phyloP scores from a whole-genome alignment of 2,797 vertebrate species.

The Erpetoichthys calabaricus region DNA sequence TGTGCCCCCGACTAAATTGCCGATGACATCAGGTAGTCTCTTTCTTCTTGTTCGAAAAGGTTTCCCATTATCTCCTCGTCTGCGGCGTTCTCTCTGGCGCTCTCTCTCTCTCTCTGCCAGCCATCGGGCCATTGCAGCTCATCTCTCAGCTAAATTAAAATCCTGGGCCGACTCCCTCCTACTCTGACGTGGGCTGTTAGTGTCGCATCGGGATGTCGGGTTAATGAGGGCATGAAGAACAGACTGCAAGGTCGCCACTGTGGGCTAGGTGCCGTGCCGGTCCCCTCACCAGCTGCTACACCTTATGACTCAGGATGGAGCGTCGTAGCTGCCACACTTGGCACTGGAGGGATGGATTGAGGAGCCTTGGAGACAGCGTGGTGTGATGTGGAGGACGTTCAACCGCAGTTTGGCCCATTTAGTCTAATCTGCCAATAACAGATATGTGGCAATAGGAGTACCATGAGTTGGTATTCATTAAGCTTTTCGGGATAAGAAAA shows the following conservation, averaged over 20 bases:
- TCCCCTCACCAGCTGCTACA: not conserved
- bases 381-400: too few relatives aligned
- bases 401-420: too few relatives aligned
- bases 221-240: constrained; percentile 7
- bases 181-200: not conserved
- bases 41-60: not conserved
- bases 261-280: not conserved
- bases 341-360: too few relatives aligned
- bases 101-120: constrained; percentile 4
- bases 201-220: constrained; percentile 4
- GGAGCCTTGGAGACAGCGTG: too few relatives aligned
- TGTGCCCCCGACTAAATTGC: constrained; percentile 8
- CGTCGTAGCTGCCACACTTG: too few relatives aligned
- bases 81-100: not conserved
- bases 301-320: not conserved
- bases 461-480: too few relatives aligned
- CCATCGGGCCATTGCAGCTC: not conserved
- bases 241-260: constrained; percentile 4
- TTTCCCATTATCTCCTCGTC: not conserved
- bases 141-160: constrained; percentile 2
- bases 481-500: too few relatives aligned
- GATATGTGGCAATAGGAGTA: too few relatives aligned
- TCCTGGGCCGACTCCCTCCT: not conserved
- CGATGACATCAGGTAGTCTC: constrained; percentile 9
- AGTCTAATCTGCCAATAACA: too few relatives aligned